Conservation (phyloP, 2,888 invertebrate species). For the Lasioglossum pauxillum region DNA sequence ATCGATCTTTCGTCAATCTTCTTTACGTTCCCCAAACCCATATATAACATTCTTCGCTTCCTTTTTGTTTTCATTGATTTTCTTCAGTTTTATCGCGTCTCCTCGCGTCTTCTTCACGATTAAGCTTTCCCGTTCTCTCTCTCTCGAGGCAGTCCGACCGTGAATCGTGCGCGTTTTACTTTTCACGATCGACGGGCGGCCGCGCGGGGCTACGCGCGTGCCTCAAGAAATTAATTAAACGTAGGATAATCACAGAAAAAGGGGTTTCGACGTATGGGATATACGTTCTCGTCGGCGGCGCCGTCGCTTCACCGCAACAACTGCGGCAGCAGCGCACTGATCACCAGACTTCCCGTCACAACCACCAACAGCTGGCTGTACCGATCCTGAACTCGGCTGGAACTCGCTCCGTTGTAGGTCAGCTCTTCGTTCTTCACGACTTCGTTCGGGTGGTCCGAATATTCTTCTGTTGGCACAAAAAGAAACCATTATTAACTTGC, state of each 20-base stretch:
- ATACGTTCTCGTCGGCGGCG: slow-evolving; percentile 70
- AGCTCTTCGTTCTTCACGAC: slow-evolving; percentile 97
- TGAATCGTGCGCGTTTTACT: slow-evolving; percentile 64
- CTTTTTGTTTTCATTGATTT: slow-evolving; percentile 24
- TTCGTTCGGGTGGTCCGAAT: slow-evolving; percentile 95
- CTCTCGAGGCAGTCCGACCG: slow-evolving; percentile 72
- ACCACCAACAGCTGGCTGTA: slow-evolving; percentile 72
- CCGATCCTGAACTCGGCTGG: slow-evolving; percentile 67
- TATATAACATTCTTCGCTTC: neutral
- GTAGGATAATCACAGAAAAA: slow-evolving; percentile 85
- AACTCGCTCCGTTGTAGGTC: slow-evolving; percentile 88
- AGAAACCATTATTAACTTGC: neutral
- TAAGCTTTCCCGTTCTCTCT: slow-evolving; percentile 59
- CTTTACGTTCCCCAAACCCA: slow-evolving; percentile 14
- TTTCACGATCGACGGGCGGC: slow-evolving; percentile 69
- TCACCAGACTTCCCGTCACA: slow-evolving; percentile 77
- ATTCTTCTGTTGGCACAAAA: slow-evolving; percentile 88
- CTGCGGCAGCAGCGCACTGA: slow-evolving; percentile 77
- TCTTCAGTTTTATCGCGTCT: slow-evolving; percentile 8
- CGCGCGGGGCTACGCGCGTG: slow-evolving; percentile 59
- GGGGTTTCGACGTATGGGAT: slow-evolving; percentile 80
- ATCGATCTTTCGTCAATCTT: slow-evolving; percentile 18
- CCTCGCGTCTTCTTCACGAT: slow-evolving; percentile 43
- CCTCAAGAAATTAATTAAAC: slow-evolving; percentile 83
- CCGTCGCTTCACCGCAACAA: slow-evolving; percentile 83